A percentile compares a stretch with the other conserved stretches of the same genome.
These are phyloP conservation scores for Sus scrofa DNA, from an alignment of 2,113 vertebrate species.

Conservation along the genomic window T2T-Sscrofa CM000813.6:100016501-100017000, in stretches of 20 bases:
- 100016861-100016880: background rate
- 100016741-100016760: background rate
- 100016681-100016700: background rate
- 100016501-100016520: background rate
- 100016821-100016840: background rate
- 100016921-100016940: background rate
- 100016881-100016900: background rate
- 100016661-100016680: background rate
- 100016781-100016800: background rate
- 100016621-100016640: background rate
- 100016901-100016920: background rate
- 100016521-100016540: background rate
- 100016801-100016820: background rate
- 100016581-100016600: background rate
- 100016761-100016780: background rate
- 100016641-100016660: background rate
- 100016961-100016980: background rate
- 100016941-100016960: constrained; percentile 1
- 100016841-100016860: background rate
- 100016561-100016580: background rate
- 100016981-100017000: background rate
- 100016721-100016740: background rate
- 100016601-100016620: background rate
- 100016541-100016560: background rate
- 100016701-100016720: background rate